These are phyloP conservation scores for Cabera pusaria DNA, from an alignment of 2,888 invertebrate species.

Conservation along the genomic window DNA sequence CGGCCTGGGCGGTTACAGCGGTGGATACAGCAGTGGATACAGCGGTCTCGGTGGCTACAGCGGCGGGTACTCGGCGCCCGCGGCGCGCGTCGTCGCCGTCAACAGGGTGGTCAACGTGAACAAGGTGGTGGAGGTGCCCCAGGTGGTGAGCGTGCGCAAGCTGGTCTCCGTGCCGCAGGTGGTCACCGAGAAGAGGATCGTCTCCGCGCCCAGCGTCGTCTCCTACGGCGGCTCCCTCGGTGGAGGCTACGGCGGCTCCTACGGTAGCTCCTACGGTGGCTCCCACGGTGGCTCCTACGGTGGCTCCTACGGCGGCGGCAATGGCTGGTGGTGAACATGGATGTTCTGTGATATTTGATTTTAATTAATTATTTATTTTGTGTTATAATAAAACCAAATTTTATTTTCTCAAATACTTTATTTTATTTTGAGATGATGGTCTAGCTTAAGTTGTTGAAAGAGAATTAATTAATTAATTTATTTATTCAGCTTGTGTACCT, in stretches of 20 bases:
- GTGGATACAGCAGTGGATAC: conserved; percentile 28
- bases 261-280: conserved; percentile 2
- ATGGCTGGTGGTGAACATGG: conserved; percentile 32
- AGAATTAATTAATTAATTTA: no score
- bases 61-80: conserved; percentile 30
- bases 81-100: conserved; percentile 41
- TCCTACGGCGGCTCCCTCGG: conserved; percentile 26
- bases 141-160: conserved; percentile 47
- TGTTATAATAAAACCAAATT: background rate
- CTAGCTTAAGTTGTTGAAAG: no score
- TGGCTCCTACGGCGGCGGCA: conserved; percentile 27
- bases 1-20: conserved; percentile 22
- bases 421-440: no score
- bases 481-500: no score
- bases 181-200: conserved; percentile 35
- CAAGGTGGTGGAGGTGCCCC: conserved; percentile 44
- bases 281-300: conserved; percentile 22
- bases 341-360: background rate
- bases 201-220: conserved; percentile 30
- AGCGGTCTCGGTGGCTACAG: conserved; percentile 21
- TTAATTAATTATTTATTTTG: no score
- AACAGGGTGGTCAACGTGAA: conserved; percentile 46
- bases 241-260: conserved; percentile 12
- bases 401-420: conserved; percentile 1
- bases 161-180: conserved; percentile 46